Percentiles rank a stretch among this genome's conserved stretches.
phyloP scores from a whole-genome alignment of 2,888 invertebrate species.

The Atrina japonica region DNA sequence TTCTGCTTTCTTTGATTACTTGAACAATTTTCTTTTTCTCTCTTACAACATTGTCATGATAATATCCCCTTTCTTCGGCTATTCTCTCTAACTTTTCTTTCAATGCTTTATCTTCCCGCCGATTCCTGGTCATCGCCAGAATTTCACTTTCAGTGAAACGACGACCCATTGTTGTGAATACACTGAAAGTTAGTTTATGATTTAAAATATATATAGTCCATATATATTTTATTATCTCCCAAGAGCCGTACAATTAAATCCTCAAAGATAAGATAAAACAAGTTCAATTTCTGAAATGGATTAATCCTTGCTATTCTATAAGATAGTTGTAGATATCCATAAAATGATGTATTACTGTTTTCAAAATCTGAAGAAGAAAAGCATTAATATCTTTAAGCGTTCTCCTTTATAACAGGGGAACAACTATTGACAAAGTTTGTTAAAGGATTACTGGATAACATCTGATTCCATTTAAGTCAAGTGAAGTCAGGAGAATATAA shows the following conservation, averaged over 20 bases:
- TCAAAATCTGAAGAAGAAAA: no score
- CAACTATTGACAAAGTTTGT: constrained; percentile 31
- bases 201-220: not conserved
- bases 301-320: no score
- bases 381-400: no score
- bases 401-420: not conserved
- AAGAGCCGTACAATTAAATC: constrained; percentile 11
- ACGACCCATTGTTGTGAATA: constrained; percentile 24
- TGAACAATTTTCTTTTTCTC: constrained; percentile 47
- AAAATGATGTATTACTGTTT: no score
- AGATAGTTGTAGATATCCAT: no score
- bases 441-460: constrained; percentile 24
- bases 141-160: constrained; percentile 59
- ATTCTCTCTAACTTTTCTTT: constrained; percentile 45
- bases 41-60: constrained; percentile 48
- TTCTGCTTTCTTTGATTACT: constrained; percentile 45
- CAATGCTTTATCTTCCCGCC: constrained; percentile 55
- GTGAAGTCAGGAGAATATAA: constrained; percentile 15
- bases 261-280: not conserved
- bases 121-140: constrained; percentile 57
- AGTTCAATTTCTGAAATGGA: no score
- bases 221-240: not conserved
- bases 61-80: constrained; percentile 43
- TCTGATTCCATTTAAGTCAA: constrained; percentile 26
- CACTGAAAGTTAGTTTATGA: not conserved